phyloP scores from a whole-genome alignment of 64 coral and sea anemone genomes.

The Porites lutea region DNA sequence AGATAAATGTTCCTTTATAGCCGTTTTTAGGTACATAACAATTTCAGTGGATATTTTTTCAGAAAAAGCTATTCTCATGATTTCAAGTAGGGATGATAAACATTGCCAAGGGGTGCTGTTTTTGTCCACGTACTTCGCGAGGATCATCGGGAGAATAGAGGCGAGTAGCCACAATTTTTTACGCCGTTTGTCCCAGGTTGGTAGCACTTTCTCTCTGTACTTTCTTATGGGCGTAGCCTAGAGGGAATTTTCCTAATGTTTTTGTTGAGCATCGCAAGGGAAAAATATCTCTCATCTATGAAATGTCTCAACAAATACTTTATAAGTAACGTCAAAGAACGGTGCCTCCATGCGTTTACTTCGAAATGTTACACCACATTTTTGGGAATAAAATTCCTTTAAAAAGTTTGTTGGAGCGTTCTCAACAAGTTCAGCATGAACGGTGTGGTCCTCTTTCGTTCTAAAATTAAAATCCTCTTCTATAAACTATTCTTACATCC shows the following conservation, averaged over 20 bases:
- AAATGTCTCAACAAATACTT: slow-evolving; percentile 37
- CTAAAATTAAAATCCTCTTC: slow-evolving; percentile 23
- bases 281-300: background rate
- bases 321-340: slow-evolving; percentile 24
- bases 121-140: background rate
- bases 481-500: background rate
- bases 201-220: too few species aligned
- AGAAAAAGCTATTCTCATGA: slow-evolving; percentile 16
- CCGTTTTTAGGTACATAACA: slow-evolving; percentile 13
- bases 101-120: background rate
- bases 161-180: slow-evolving; percentile 35
- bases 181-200: slow-evolving; percentile 48
- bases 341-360: background rate
- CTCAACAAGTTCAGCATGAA: background rate
- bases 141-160: slow-evolving; percentile 29
- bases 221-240: too few species aligned
- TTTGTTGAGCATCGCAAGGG: slow-evolving; percentile 24
- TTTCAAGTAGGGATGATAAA: slow-evolving; percentile 18
- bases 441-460: background rate
- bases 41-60: background rate
- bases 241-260: background rate
- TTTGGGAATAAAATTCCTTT: slow-evolving; percentile 11
- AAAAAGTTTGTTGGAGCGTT: background rate
- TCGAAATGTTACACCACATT: background rate
- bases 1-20: slow-evolving; percentile 21